phyloP scores from a whole-genome alignment of 2,113 vertebrate species.

The Probosciger aterrimus region DNA sequence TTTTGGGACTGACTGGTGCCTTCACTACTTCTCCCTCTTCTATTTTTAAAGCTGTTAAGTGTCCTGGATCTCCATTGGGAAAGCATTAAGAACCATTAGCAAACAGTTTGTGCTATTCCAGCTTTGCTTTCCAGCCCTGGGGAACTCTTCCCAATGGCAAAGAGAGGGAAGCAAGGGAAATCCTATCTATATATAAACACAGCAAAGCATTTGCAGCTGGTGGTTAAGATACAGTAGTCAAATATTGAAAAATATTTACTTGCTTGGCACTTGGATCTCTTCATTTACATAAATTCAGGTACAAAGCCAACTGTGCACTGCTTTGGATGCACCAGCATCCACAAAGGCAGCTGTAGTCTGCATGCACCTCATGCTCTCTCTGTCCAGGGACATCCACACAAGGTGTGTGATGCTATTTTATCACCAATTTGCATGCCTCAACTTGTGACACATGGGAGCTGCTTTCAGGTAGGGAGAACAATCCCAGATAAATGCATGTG shows the following conservation, averaged over 20 bases:
- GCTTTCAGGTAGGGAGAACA: neutral
- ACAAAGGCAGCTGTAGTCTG: neutral
- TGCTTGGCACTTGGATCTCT: neutral
- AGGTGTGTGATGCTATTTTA: neutral
- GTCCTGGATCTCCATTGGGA: conserved; percentile 32
- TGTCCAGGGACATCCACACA: neutral
- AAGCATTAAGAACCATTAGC: conserved; percentile 30
- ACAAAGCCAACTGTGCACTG: neutral
- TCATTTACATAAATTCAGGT: neutral
- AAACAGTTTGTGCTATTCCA: conserved; percentile 31
- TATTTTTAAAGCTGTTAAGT: conserved; percentile 30
- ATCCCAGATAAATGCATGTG: neutral
- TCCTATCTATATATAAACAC: conserved; percentile 57
- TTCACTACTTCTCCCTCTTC: neutral
- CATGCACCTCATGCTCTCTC: neutral
- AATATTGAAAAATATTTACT: conserved; percentile 58
- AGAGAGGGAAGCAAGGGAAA: conserved; percentile 39
- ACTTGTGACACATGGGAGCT: neutral
- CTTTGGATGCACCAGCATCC: neutral
- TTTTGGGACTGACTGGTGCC: neutral
- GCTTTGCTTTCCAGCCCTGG: conserved; percentile 35
- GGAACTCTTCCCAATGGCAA: conserved; percentile 37
- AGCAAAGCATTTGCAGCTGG: conserved; percentile 51
- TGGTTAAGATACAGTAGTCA: conserved; percentile 40
- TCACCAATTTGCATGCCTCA: neutral